Evolutionary conservation across 2,113 vertebrate species (phyloP), one percentile per base, ranked within the genome.

Genomic region (Motacilla tschutschensis): DNA sequence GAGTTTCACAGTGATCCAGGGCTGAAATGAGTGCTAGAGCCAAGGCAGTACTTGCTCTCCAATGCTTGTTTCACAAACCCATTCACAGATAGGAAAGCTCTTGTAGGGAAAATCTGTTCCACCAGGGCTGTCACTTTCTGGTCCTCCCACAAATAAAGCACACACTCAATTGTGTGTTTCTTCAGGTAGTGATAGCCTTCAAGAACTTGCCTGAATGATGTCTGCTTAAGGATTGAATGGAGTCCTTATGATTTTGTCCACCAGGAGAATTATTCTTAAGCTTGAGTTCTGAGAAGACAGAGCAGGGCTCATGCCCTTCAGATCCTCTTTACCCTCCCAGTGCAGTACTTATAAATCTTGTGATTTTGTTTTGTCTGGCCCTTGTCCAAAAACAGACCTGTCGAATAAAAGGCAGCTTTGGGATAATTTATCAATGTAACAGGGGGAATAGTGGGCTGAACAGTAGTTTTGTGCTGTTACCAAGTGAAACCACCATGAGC

Each of bases 371-470:
- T 97, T 96, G 90, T 86, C 96, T 97, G 97, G 95, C 95, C 78
- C 75, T 88, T 88, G 92, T 97, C 97, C 97, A 97, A 93, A 96
- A 96, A 88, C 90, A 94, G 94, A 93, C 94, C 96, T 96, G 79
- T 71, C 22, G 93, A 95, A 96, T 95, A 96, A 94, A 95, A 92
- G 86, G 78, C 89, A 94, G 85, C 94, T 88, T 95, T 93, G 95
- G 96, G 95, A 94, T 96, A 95, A 97, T 98, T 97, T 96, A 96
- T 98, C 97, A 98, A 94, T 95, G 95, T 88, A 97, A 95, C 90
- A 90, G 96, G 97, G 96, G 93, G 95, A 96, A 97, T 94, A 80
- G 91, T 67, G 89, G 88, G 83, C 90, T 84, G 94, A 97, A 96
- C 96, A 90, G 97, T 97, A 98, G 97, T 96, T 94, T 92, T 96